Evolutionary conservation across 2,797 vertebrate species (phyloP).

Genomic region (Sebastes flavidus): DNA sequence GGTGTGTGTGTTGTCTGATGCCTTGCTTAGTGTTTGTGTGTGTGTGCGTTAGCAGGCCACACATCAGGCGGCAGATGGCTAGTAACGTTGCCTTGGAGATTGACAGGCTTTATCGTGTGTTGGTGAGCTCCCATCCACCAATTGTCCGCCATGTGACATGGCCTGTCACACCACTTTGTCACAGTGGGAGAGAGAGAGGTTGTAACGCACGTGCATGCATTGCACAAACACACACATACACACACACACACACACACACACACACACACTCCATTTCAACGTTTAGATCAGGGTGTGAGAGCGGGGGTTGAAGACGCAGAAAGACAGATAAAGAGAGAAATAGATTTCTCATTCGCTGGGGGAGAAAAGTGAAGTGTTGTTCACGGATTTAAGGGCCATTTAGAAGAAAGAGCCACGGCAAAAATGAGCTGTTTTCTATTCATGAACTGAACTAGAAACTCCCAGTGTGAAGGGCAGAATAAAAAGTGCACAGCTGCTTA

Average conservation of each 20-base stretch:
- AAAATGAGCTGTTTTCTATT: constrained; percentile 70
- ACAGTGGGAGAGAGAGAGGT: constrained; percentile 44
- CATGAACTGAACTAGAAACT: constrained; percentile 57
- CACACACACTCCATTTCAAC: constrained; percentile 44
- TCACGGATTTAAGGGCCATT: constrained; percentile 65
- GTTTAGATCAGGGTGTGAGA: constrained; percentile 40
- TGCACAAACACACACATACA: constrained; percentile 35
- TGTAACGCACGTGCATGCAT: constrained; percentile 12
- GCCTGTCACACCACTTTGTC: constrained; percentile 76
- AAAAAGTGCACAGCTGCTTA: constrained; percentile 45
- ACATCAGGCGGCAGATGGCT: constrained; percentile 44
- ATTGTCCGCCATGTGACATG: constrained; percentile 69
- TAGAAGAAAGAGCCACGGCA: constrained; percentile 59
- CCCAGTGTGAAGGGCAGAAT: constrained; percentile 48
- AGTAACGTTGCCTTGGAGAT: constrained; percentile 51
- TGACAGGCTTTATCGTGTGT: constrained; percentile 73
- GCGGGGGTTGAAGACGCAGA: constrained; percentile 25
- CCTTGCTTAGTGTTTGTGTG: background rate
- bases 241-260: constrained; percentile 29
- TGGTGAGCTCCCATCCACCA: constrained; percentile 57
- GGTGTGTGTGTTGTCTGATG: constrained; percentile 3
- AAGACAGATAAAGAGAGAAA: constrained; percentile 49
- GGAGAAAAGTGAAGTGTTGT: constrained; percentile 63
- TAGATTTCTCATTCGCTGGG: constrained; percentile 57
- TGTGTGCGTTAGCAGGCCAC: constrained; percentile 30